Conservation (phyloP, 2,113 vertebrate genomes). For the Poeciliopsis turrubarensis region DNA sequence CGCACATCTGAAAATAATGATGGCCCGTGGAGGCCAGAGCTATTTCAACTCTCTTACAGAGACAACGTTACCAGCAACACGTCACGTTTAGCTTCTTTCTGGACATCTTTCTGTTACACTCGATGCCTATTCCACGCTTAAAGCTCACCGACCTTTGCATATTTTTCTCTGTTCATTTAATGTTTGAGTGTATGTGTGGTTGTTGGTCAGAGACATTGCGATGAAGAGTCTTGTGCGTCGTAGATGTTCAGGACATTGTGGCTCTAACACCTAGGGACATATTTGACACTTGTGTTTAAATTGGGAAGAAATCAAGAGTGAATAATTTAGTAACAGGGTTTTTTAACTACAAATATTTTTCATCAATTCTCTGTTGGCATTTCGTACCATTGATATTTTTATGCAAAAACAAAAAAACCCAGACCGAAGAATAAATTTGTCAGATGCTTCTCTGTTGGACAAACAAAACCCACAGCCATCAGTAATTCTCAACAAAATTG, state of each 20-base stretch:
- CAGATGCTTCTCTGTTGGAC: too few species aligned
- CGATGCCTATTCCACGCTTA: too few species aligned
- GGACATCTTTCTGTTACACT: background rate
- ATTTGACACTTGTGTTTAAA: background rate
- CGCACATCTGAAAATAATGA: background rate
- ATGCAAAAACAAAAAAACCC: background rate
- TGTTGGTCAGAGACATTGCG: background rate
- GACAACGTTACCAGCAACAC: background rate
- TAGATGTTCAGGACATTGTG: constrained; percentile 1
- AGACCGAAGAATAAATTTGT: background rate
- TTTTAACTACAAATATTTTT: too few species aligned
- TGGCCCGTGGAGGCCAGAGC: background rate
- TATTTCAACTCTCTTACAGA: background rate
- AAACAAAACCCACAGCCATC: background rate
- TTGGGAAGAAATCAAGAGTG: background rate
- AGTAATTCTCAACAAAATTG: too few species aligned
- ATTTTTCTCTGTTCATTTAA: background rate
- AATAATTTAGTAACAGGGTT: background rate
- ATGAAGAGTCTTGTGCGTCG: background rate
- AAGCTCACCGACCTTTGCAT: background rate
- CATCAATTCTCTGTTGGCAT: background rate
- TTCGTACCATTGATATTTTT: too few species aligned
- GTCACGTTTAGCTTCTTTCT: background rate
- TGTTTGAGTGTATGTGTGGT: background rate
- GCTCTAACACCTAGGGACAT: background rate